Conservation (phyloP, 2,797 vertebrate species). For the Anabas testudineus region DNA sequence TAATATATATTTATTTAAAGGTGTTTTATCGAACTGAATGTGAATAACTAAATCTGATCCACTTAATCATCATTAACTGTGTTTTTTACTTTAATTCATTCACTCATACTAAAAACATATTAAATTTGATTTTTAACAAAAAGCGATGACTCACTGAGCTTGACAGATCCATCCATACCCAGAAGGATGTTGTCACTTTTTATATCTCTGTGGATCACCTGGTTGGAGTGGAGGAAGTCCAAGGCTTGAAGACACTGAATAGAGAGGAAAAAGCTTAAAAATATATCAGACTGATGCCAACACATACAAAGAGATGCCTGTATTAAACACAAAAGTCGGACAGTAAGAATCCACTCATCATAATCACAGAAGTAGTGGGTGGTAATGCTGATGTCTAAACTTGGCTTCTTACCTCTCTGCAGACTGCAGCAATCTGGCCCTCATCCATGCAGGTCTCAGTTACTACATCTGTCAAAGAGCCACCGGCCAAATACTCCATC, state of each 20-base stretch:
- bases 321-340: constrained; percentile 1
- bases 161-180: constrained; percentile 98
- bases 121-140: neutral
- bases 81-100: neutral
- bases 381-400: constrained; percentile 47
- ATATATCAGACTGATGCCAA: neutral
- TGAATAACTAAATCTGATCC: neutral
- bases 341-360: constrained; percentile 1
- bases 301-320: neutral
- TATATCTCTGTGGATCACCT: constrained; percentile 99
- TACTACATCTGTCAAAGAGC: constrained; percentile 96
- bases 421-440: constrained; percentile 98
- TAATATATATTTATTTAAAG: neutral
- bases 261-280: neutral
- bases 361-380: constrained; percentile 1
- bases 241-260: constrained; percentile 96
- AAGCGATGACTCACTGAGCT: constrained; percentile 90
- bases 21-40: constrained; percentile 4
- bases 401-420: constrained; percentile 91
- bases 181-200: constrained; percentile 99
- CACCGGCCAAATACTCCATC: constrained; percentile 98
- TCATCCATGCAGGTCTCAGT: constrained; percentile 99
- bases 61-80: neutral
- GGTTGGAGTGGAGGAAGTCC: constrained; percentile 98
- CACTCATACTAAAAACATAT: neutral